Evolutionary conservation across 92 coral and sea anemone genomes (phyloP), one percentile per base, ranked within the genome.

Genomic region (Actinostola sp.): DNA sequence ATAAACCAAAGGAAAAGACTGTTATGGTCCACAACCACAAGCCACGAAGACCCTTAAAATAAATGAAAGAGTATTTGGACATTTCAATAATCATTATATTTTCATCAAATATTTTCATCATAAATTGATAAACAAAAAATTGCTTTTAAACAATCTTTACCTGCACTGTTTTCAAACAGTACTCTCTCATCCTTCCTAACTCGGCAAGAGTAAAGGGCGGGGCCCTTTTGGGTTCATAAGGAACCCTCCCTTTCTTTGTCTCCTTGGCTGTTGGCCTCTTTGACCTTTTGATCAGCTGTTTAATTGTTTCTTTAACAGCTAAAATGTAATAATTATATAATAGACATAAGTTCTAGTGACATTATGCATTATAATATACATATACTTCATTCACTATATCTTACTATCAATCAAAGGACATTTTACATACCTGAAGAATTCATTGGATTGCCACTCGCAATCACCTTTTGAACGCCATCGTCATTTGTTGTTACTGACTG

Each of bases 21-120:
- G 77, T 84, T 0, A 84, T 32, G 16, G 81, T 77, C 84, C 84
- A 84, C 8, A 78, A 66, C 84, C 89, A 84, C 42, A 78, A 49
- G 17, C 84, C 81, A 23, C 72, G 73, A 44, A 84, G 27, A 0
- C 89, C 89, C 89, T 77, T n/a, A 54, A 75, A 41, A 29, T 5
- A 66, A 66, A 1, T 28, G 38, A 15, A 26, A 9, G 12, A n/a
- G n/a, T n/a, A n/a, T n/a, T n/a, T n/a, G n/a, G n/a, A n/a, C n/a
- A n/a, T n/a, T n/a, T n/a, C n/a, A n/a, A n/a, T n/a, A n/a, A n/a
- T n/a, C n/a, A n/a, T n/a, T n/a, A n/a, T n/a, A n/a, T n/a, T 0
- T n/a, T 53, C 14, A n/a, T 53, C 11, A 24, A 36, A 32, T 13
- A 16, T 56, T 56, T 2, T 10, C 16, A 13, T 56, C 32, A 38